Evolutionary conservation across 2,888 invertebrate genomes (phyloP).

Genomic region (Lydus trimaculatus): DNA sequence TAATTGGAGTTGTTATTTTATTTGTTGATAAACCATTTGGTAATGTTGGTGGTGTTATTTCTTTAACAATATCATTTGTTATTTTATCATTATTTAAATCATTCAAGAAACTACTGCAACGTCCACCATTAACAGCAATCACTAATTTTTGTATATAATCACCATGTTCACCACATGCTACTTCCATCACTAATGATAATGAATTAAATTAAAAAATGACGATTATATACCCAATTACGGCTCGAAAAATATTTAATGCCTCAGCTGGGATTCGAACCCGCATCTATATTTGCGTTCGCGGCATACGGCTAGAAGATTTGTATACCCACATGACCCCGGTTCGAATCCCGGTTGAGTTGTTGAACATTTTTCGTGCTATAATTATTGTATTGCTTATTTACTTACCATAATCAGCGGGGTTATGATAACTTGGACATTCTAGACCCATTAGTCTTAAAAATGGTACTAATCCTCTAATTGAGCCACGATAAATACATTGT

Average conservation of each 20-base stretch:
- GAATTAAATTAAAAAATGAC: too few relatives aligned
- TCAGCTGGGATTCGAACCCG: too few relatives aligned
- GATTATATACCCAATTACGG: too few relatives aligned
- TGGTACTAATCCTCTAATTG: constrained; percentile 82
- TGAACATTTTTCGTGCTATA: too few relatives aligned
- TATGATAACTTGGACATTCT: constrained; percentile 95
- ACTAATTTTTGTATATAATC: constrained; percentile 86
- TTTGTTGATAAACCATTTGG: constrained; percentile 52
- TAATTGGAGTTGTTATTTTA: constrained; percentile 55
- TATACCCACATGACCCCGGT: too few relatives aligned
- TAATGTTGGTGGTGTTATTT: constrained; percentile 53
- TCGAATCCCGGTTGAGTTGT: too few relatives aligned
- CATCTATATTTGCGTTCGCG: too few relatives aligned
- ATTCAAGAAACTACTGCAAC: constrained; percentile 68
- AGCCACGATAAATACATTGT: constrained; percentile 94
- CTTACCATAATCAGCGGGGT: constrained; percentile 96
- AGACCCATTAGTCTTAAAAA: constrained; percentile 81
- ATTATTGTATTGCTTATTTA: constrained; percentile 49
- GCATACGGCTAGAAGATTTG: too few relatives aligned
- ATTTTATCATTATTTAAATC: constrained; percentile 73
- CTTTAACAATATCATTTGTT: constrained; percentile 72
- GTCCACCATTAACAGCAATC: constrained; percentile 82
- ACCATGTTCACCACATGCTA: constrained; percentile 96
- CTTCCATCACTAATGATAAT: constrained; percentile 80
- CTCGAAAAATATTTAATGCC: too few relatives aligned